phyloP scores from a whole-genome alignment of 2,888 invertebrate genomes.

The Agrotis exclamationis region DNA sequence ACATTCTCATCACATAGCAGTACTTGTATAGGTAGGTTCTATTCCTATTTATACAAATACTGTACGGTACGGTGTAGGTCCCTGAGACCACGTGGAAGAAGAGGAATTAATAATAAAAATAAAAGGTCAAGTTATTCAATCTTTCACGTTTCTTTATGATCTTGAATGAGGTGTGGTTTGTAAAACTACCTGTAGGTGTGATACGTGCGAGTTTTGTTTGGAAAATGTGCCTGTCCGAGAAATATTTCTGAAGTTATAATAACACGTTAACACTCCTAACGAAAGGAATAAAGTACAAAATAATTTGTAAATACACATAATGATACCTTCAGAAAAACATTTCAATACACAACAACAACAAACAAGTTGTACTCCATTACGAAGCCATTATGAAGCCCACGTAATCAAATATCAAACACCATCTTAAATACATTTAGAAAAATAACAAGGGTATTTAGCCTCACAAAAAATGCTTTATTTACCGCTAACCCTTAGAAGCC shows the following conservation, averaged over 20 bases:
- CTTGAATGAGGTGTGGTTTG: not conserved
- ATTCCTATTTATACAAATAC: not conserved
- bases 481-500: not conserved
- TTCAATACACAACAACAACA: not conserved
- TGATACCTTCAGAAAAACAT: too few relatives aligned
- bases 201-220: not conserved
- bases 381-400: not conserved
- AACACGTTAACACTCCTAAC: not conserved
- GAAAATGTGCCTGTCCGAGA: not conserved
- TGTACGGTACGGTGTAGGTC: not conserved
- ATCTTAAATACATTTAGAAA: not conserved
- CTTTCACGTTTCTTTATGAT: not conserved
- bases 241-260: not conserved
- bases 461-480: constrained; percentile 5
- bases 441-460: not conserved
- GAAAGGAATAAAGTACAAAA: constrained; percentile 5
- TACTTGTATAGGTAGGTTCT: not conserved
- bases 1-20: not conserved
- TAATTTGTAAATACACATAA: not conserved
- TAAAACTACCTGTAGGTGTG: not conserved
- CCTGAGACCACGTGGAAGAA: not conserved
- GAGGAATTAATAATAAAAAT: not conserved
- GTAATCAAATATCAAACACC: not conserved
- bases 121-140: not conserved
- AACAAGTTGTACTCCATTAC: not conserved